Evolutionary conservation across 1,140 invertebrate genomes (phyloP).

Genomic region (Microplitis mediator): DNA sequence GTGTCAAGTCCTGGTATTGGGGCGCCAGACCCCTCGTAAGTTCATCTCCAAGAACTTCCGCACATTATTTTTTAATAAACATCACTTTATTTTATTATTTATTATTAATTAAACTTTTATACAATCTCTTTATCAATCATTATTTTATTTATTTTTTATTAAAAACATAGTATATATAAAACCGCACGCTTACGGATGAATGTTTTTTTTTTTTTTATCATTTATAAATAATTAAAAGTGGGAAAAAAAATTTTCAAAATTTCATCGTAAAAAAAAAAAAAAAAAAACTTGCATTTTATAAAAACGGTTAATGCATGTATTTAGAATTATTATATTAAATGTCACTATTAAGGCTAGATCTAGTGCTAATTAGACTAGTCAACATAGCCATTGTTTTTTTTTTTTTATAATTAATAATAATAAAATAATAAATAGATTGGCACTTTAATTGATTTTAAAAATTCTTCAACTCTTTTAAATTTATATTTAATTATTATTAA

Average conservation of each 20-base stretch:
- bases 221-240: no score
- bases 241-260: no score
- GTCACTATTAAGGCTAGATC: slow-evolving; percentile 8
- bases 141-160: slow-evolving; percentile 3
- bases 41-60: slow-evolving; percentile 55
- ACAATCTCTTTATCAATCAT: neutral
- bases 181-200: neutral
- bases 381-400: slow-evolving; percentile 52
- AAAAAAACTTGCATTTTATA: neutral
- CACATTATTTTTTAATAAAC: slow-evolving; percentile 6
- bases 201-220: neutral
- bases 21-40: slow-evolving; percentile 89
- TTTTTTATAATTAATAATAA: slow-evolving; percentile 40
- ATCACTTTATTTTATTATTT: slow-evolving; percentile 16
- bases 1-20: slow-evolving; percentile 94
- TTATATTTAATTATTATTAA: slow-evolving; percentile 18
- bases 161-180: neutral
- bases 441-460: slow-evolving; percentile 43
- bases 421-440: slow-evolving; percentile 45
- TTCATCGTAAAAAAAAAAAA: no score
- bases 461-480: slow-evolving; percentile 8
- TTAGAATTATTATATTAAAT: neutral
- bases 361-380: slow-evolving; percentile 53
- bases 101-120: neutral
- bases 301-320: neutral